These are phyloP conservation scores for Apostichopus japonicus DNA, from an alignment of 35 echinoderm and acorn worm species.

Conservation along the genomic window DNA sequence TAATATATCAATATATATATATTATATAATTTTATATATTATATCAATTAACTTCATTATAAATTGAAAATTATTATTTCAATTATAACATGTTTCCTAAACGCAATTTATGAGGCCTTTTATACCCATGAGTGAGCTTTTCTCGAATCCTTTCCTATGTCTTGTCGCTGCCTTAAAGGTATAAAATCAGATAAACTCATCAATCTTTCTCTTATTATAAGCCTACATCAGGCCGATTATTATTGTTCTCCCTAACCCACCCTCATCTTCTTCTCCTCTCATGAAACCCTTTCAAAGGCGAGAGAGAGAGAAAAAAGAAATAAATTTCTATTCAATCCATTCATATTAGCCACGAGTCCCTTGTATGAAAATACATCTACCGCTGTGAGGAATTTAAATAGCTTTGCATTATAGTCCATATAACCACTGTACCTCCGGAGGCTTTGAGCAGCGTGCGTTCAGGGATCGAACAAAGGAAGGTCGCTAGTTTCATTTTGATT, in stretches of 20 bases:
- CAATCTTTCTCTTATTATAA: not conserved
- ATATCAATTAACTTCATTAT: too few species aligned
- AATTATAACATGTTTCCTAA: too few species aligned
- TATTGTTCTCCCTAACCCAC: not conserved
- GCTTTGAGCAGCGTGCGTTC: not conserved
- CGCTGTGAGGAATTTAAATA: conserved; percentile 35
- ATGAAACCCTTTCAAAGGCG: not conserved
- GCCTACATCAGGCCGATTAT: not conserved
- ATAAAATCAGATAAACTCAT: too few species aligned
- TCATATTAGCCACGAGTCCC: not conserved
- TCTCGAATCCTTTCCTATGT: too few species aligned
- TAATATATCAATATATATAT: too few species aligned
- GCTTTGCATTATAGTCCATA: not conserved
- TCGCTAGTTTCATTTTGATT: not conserved
- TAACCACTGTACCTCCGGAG: not conserved
- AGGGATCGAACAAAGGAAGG: conserved; percentile 17
- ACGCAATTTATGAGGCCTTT: too few species aligned
- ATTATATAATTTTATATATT: too few species aligned
- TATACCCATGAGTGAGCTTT: too few species aligned
- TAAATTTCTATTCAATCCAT: not conserved
- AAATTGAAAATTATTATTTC: too few species aligned
- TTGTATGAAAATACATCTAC: not conserved
- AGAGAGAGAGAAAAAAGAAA: not conserved
- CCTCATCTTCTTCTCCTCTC: not conserved
- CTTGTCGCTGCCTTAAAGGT: too few species aligned